Conservation (phyloP, 2,113 vertebrate genomes). For the Ptyas mucosa region DNA sequence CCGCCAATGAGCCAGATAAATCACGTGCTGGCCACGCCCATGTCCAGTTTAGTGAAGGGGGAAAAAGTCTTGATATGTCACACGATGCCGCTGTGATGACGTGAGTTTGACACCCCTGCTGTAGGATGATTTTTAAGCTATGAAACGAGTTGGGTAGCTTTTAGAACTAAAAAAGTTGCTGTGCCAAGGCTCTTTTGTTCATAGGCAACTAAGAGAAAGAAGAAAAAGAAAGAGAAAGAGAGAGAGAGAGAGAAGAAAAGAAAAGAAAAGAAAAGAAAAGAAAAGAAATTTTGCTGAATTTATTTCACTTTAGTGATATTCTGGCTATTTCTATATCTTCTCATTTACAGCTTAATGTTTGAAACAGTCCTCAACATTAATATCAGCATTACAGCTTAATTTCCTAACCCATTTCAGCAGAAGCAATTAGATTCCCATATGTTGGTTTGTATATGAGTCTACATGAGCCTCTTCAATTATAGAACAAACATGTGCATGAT, state of each 20-base stretch:
- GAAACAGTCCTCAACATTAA: not conserved
- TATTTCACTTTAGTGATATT: not conserved
- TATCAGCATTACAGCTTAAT: not conserved
- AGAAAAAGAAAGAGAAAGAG: not conserved
- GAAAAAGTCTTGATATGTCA: too few relatives aligned
- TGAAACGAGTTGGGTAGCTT: not conserved
- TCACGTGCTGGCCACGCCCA: too few relatives aligned
- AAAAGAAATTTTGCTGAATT: not conserved
- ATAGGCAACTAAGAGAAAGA: not conserved
- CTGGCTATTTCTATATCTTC: not conserved
- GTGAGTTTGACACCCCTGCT: too few relatives aligned
- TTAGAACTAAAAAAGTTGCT: not conserved
- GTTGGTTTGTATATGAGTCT: not conserved
- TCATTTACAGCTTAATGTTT: not conserved
- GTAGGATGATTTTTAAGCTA: not conserved
- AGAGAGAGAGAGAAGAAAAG: too few relatives aligned
- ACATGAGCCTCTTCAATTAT: not conserved
- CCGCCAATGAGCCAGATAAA: rapidly evolving
- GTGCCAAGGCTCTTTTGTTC: not conserved
- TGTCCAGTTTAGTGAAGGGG: too few relatives aligned
- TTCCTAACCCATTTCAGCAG: not conserved
- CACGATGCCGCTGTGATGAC: rapidly evolving
- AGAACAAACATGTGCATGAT: not conserved
- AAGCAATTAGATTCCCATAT: not conserved
- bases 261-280: not conserved